These are phyloP conservation scores for Calephelis nemesis DNA, from an alignment of 1,140 invertebrate genomes.

Conservation along the genomic window DNA sequence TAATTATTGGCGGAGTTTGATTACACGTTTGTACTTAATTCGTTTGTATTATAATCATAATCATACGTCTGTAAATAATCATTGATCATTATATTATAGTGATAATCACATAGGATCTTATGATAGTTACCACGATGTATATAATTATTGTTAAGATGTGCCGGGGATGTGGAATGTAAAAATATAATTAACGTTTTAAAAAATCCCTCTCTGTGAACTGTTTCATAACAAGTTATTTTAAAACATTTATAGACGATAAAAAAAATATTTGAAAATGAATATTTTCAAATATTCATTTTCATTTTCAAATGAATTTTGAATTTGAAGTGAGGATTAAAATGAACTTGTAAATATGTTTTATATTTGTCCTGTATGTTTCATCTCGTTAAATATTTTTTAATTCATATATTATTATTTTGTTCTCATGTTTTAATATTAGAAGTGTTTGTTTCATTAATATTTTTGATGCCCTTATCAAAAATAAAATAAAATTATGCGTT, in stretches of 20 bases:
- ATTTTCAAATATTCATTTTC: too few species aligned
- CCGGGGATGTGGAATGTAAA: conserved; percentile 69
- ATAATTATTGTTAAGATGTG: conserved; percentile 44
- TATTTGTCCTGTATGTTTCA: too few species aligned
- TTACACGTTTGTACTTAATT: background rate
- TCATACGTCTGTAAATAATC: conserved; percentile 33
- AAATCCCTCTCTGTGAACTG: background rate
- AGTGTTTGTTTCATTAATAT: too few species aligned
- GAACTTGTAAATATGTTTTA: too few species aligned
- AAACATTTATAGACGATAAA: background rate
- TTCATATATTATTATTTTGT: too few species aligned
- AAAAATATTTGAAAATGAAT: background rate
- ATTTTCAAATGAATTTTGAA: too few species aligned
- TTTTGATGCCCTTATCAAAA: too few species aligned
- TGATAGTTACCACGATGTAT: conserved; percentile 56
- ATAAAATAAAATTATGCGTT: too few species aligned
- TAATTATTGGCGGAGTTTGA: too few species aligned
- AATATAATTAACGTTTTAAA: conserved; percentile 4
- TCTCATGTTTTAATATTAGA: too few species aligned
- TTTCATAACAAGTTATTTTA: conserved; percentile 7
- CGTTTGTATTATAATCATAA: conserved; percentile 12
- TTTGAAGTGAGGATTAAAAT: too few species aligned
- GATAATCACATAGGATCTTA: conserved; percentile 24
- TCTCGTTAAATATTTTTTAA: too few species aligned
- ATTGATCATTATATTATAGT: conserved; percentile 19